These are phyloP conservation scores for Biston betularia DNA, from an alignment of 2,888 invertebrate genomes.

Conservation along the genomic window DNA sequence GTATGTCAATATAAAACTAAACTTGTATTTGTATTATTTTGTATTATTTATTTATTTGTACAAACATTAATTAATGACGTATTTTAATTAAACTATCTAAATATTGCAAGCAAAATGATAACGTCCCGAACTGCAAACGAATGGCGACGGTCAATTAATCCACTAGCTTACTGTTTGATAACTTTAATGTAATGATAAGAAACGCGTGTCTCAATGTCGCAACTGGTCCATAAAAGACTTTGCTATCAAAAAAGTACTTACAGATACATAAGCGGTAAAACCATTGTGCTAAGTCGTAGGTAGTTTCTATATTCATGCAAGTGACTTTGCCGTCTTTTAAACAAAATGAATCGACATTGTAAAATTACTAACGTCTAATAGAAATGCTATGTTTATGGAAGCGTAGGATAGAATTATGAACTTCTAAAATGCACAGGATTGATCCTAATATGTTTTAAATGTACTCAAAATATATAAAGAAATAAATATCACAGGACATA, in stretches of 20 bases:
- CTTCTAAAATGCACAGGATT: no score
- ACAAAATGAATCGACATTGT: constrained; percentile 1
- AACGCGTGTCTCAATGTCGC: constrained; percentile 18
- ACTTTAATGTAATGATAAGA: constrained; percentile 20
- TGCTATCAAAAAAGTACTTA: constrained; percentile 6
- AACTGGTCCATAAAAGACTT: constrained; percentile 13
- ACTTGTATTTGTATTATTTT: no score
- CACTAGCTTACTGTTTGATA: constrained; percentile 27
- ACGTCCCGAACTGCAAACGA: background rate
- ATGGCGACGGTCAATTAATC: constrained; percentile 28
- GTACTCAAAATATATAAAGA: no score
- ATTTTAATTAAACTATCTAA: background rate
- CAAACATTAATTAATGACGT: background rate
- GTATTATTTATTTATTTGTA: background rate
- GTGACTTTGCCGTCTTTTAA: constrained; percentile 5
- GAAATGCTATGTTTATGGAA: background rate
- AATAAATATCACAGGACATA: no score
- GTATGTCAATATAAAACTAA: no score
- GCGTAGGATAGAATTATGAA: background rate
- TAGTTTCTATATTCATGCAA: constrained; percentile 4
- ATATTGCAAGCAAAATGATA: constrained; percentile 7
- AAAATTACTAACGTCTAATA: background rate
- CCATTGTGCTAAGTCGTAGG: constrained; percentile 2
- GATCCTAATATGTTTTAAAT: no score
- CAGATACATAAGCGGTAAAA: background rate